These are phyloP conservation scores for Plebejus argus DNA, from an alignment of 2,888 invertebrate genomes.

Conservation along the genomic window DNA sequence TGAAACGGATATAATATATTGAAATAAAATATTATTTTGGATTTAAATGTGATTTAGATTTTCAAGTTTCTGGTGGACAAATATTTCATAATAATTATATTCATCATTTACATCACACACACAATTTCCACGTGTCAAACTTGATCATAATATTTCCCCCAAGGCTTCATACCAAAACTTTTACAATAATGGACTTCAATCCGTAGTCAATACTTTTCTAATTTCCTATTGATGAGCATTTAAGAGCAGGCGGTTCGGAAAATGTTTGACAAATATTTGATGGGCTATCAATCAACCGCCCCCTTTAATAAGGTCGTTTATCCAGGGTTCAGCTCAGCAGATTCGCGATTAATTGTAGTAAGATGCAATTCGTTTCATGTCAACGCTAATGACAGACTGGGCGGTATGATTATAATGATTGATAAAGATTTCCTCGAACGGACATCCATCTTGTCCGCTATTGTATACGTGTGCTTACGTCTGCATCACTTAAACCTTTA, in stretches of 20 bases:
- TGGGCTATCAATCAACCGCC: slow-evolving; percentile 62
- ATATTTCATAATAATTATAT: neutral
- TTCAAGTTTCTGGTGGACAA: neutral
- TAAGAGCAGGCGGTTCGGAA: slow-evolving; percentile 50
- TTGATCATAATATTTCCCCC: neutral
- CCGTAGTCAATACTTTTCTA: neutral
- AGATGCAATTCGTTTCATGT: slow-evolving; percentile 57
- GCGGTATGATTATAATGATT: slow-evolving; percentile 45
- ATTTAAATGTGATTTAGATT: neutral
- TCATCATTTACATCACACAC: neutral
- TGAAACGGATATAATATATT: neutral
- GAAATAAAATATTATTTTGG: neutral
- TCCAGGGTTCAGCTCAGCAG: slow-evolving; percentile 55
- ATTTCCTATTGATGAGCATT: slow-evolving; percentile 15
- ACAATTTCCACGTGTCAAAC: neutral
- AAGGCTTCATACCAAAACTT: neutral
- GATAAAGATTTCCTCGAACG: slow-evolving; percentile 28
- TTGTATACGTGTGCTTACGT: neutral
- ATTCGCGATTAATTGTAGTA: slow-evolving; percentile 68
- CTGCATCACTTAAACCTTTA: slow-evolving; percentile 1
- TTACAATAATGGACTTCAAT: neutral
- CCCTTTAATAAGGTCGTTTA: slow-evolving; percentile 62
- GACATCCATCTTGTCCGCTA: slow-evolving; percentile 18
- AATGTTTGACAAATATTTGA: slow-evolving; percentile 71
- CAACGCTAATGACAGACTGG: slow-evolving; percentile 51